These are phyloP conservation scores for Eptatretus atami DNA, from an alignment of 2,797 vertebrate species.

Conservation along the genomic window DNA sequence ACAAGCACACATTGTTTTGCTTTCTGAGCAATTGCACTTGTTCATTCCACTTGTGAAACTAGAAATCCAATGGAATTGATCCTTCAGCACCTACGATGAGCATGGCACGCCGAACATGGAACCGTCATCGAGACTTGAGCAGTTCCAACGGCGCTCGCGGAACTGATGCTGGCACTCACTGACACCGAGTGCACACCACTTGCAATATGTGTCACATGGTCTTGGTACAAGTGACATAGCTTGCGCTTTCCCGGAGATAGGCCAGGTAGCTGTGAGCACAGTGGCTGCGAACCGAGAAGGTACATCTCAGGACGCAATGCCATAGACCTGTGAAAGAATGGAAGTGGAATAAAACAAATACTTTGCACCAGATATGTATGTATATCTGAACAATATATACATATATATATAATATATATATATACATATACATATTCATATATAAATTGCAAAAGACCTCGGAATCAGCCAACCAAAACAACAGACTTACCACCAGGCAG, in stretches of 20 bases:
- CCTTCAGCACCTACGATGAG: background rate
- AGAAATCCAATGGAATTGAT: background rate
- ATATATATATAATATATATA: background rate
- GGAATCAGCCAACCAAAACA: too few relatives aligned
- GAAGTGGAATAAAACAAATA: background rate
- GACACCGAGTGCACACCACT: background rate
- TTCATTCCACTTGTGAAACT: too few relatives aligned
- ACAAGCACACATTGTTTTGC: background rate
- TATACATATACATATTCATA: background rate
- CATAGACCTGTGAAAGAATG: background rate
- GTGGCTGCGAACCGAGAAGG: background rate
- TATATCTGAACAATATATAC: background rate
- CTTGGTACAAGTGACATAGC: conserved; percentile 1
- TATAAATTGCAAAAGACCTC: too few relatives aligned
- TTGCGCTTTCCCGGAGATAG: conserved; percentile 1
- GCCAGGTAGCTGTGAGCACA: conserved; percentile 1
- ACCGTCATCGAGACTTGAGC: background rate
- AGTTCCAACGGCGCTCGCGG: conserved; percentile 2
- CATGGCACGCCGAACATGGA: background rate
- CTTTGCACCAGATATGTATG: background rate
- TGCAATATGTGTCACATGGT: background rate
- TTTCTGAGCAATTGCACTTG: too few relatives aligned
- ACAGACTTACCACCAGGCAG: too few relatives aligned
- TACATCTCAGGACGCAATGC: conserved; percentile 1
- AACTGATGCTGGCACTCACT: conserved; percentile 2